These are phyloP conservation scores for Thaumatotibia leucotreta DNA, from an alignment of 1,140 invertebrate species.

Conservation along the genomic window DNA sequence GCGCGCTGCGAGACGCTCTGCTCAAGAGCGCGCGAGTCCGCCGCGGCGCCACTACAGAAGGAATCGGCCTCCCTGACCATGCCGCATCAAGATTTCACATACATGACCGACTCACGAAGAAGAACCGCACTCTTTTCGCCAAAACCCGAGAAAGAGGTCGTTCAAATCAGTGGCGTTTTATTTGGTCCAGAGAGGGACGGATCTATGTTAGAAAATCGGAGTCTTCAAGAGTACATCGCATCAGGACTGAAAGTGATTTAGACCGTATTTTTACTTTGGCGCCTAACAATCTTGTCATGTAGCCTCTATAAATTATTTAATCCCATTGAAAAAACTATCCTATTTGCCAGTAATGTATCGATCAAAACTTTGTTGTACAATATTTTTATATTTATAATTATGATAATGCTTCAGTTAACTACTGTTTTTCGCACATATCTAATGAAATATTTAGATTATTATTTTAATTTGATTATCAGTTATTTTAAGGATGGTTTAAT, in stretches of 20 bases:
- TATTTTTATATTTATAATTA: background rate
- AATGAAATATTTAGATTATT: background rate
- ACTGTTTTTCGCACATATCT: background rate
- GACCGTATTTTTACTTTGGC: background rate
- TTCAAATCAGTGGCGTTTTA: background rate
- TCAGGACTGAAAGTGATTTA: background rate
- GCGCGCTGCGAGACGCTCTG: background rate
- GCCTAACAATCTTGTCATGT: background rate
- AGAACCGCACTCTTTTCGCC: slow-evolving; percentile 1
- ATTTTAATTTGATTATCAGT: too few species aligned
- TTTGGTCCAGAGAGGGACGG: slow-evolving; percentile 4
- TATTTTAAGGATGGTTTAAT: too few species aligned
- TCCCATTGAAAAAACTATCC: background rate
- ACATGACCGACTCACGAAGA: slow-evolving; percentile 6
- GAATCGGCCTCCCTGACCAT: background rate
- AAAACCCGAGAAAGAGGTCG: background rate
- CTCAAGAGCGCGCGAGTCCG: slow-evolving; percentile 16
- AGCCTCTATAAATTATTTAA: background rate
- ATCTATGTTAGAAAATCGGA: background rate
- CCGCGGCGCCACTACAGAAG: slow-evolving; percentile 7
- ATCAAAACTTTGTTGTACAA: background rate
- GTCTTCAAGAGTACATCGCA: background rate
- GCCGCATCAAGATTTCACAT: background rate
- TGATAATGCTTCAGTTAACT: background rate
- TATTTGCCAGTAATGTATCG: background rate